A percentile compares a stretch with the other conserved stretches of the same genome.
Evolutionary conservation across 2,888 invertebrate species (phyloP).

Genomic region (Conops quadrifasciatus): DNA sequence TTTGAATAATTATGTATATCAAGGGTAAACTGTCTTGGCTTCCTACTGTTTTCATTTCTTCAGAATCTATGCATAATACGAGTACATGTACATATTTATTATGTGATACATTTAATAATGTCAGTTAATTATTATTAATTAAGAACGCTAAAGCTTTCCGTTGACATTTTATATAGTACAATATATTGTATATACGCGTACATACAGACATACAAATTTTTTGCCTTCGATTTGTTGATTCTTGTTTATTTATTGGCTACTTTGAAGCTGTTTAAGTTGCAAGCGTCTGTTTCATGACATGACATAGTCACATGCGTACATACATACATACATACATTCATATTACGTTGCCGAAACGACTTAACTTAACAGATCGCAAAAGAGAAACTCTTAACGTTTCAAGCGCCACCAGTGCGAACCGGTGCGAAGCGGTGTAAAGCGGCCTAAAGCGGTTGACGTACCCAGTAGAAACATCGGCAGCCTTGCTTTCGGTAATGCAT

Average conservation of each 20-base stretch:
- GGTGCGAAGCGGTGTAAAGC: neutral
- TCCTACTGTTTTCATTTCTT: no score
- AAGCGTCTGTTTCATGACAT: slow-evolving; percentile 5
- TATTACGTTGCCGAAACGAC: neutral
- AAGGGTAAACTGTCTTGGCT: no score
- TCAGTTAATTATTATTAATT: slow-evolving; percentile 15
- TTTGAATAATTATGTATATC: no score
- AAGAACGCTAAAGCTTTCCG: neutral
- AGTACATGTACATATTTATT: slow-evolving; percentile 6
- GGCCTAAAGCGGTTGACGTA: neutral
- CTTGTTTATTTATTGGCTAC: neutral
- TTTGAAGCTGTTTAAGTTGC: neutral
- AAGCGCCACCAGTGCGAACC: no score
- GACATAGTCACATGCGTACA: neutral
- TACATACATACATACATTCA: neutral
- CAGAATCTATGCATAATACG: slow-evolving; percentile 23
- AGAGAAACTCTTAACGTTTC: slow-evolving; percentile 12
- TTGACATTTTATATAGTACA: neutral
- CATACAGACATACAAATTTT: neutral
- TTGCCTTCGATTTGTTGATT: neutral
- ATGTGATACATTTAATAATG: neutral
- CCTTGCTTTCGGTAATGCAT: neutral
- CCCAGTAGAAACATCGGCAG: neutral
- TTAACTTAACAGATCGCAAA: slow-evolving; percentile 1
- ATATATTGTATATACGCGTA: no score